Base-by-base conservation (phyloP, 2,888 invertebrate genomes). In the Drosophila rellima region DNA sequence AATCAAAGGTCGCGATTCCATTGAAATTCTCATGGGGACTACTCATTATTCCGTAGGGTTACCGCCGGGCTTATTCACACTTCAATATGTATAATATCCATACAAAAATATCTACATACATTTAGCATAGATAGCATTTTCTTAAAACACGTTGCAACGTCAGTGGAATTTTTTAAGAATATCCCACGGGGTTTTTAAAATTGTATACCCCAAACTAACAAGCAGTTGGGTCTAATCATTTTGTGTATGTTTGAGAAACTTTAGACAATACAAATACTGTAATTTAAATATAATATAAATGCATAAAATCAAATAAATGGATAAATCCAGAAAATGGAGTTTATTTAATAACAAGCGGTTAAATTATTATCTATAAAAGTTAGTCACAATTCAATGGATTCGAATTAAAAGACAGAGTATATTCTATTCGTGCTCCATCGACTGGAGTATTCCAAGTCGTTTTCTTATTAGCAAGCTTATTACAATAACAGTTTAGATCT, bases 1-100 rank as follows among this genome's bases (percentile, higher is more conserved):
- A 51, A 63, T 71, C 86, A 83, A 82, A 83, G 84, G 72, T 86
- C 74, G 71, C 44, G 50, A 54, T 72, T 84, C 70, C 44, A 48
- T 55, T 52, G 70, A 63, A 69, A 42, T 57, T 67, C 45, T 4
- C 37, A 44, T 37, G 39, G 61, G 55, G 57, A 54, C 52, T 33
- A 47, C 39, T 50, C n/a, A 23, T 15, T 15, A 18, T 23, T 47
- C n/a, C 23, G n/a, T 42, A 37, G 40, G 39, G 31, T 48, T 45
- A 37, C 45, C 31, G 35, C 17, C 37, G 6, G 20, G 44, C 33
- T 56, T 45, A 56, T 56, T 45, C 55, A 56, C 11, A 33, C 31
- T 17, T 45, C 3, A 5, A n/a, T 33, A 20, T 33, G 6, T 26
- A 23, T 6, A 23, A 44, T 13, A 33, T 26, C 23, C 2, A 20